Conservation (phyloP, 2,113 vertebrate species). For the Sceloporus undulatus region DNA sequence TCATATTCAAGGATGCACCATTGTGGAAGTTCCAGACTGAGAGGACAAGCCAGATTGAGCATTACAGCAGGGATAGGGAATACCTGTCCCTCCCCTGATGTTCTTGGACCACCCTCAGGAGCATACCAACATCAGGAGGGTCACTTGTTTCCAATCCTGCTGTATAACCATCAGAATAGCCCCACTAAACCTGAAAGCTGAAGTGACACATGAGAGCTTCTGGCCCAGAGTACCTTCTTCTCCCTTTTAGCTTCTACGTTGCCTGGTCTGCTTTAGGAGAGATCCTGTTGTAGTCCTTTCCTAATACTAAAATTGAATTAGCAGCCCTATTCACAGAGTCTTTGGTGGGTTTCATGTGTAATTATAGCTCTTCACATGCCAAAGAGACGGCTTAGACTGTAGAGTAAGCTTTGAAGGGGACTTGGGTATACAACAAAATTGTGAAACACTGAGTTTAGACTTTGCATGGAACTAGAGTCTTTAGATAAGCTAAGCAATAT, state of each 20-base stretch:
- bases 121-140: not conserved
- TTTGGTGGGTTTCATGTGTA: not conserved
- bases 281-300: not conserved
- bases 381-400: not conserved
- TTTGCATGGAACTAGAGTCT: not conserved
- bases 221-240: not conserved
- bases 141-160: not conserved
- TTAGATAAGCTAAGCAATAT: constrained; percentile 37
- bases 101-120: no score
- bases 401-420: not conserved
- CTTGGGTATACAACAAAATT: not conserved
- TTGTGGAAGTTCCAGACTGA: not conserved
- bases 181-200: not conserved
- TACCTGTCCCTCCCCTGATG: no score
- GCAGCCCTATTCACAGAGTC: not conserved
- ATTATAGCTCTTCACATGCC: not conserved
- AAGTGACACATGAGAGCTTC: not conserved
- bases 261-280: not conserved
- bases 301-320: not conserved
- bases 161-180: not conserved
- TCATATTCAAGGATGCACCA: not conserved
- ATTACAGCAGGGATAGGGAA: not conserved
- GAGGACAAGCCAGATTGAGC: not conserved
- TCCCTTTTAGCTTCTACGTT: not conserved
- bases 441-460: not conserved